Evolutionary conservation across 1,140 invertebrate genomes (phyloP).

Genomic region (Geopemphigus sp.): DNA sequence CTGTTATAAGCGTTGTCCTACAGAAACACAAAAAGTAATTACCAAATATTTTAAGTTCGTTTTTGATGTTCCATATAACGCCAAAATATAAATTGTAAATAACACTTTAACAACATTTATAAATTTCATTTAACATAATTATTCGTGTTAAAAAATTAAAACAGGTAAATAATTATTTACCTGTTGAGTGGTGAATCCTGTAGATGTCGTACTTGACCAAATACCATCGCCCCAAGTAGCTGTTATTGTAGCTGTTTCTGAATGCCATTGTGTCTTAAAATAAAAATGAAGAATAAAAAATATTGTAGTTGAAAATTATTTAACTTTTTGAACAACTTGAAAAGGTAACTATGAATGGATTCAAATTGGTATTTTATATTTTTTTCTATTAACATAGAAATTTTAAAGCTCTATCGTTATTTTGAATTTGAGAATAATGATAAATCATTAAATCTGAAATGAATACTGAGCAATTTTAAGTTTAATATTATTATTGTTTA

Average conservation of each 20-base stretch:
- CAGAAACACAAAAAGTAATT: not conserved
- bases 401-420: too few relatives aligned
- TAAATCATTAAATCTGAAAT: not conserved
- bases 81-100: too few relatives aligned
- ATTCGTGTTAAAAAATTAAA: not conserved
- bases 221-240: slow-evolving; percentile 34
- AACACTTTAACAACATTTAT: too few relatives aligned
- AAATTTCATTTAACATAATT: not conserved
- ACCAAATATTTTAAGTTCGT: too few relatives aligned
- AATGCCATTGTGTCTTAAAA: slow-evolving; percentile 45
- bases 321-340: too few relatives aligned
- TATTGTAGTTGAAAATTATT: not conserved
- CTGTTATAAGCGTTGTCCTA: slow-evolving; percentile 40
- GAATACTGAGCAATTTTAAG: not conserved
- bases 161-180: not conserved
- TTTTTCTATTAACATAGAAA: too few relatives aligned
- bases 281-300: not conserved
- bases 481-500: too few relatives aligned
- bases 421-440: too few relatives aligned
- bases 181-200: slow-evolving; percentile 39
- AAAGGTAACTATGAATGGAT: too few relatives aligned
- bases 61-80: too few relatives aligned
- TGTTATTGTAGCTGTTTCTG: slow-evolving; percentile 42
- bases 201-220: slow-evolving; percentile 43
- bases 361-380: too few relatives aligned